Conservation (phyloP, 2,113 vertebrate species). For the Scomber japonicus region DNA sequence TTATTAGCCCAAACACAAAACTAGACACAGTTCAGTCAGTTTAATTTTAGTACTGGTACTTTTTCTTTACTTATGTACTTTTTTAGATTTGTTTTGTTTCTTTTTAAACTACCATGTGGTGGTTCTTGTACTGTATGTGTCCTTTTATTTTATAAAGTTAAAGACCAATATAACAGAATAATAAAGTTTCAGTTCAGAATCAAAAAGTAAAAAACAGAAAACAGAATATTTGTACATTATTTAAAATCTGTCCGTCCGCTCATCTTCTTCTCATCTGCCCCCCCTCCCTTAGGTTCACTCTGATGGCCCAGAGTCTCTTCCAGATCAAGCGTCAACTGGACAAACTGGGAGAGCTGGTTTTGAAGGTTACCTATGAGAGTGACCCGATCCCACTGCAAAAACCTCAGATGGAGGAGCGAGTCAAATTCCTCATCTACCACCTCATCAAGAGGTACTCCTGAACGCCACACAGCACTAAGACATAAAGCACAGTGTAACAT, state of each 20-base stretch:
- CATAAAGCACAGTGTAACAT: background rate
- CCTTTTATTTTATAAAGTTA: too few relatives aligned
- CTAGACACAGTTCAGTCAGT: too few relatives aligned
- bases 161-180: too few relatives aligned
- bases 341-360: conserved; percentile 93
- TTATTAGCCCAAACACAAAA: too few relatives aligned
- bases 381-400: conserved; percentile 94
- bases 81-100: too few relatives aligned
- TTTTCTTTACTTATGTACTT: too few relatives aligned
- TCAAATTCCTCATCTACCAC: conserved; percentile 92
- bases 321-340: conserved; percentile 95
- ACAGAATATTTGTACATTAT: background rate
- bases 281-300: conserved; percentile 88
- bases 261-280: background rate
- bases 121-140: too few relatives aligned
- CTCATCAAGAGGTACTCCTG: conserved; percentile 91
- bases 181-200: too few relatives aligned
- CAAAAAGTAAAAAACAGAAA: too few relatives aligned
- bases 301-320: conserved; percentile 95
- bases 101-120: too few relatives aligned
- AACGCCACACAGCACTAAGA: background rate
- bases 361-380: conserved; percentile 94
- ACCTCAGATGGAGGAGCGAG: conserved; percentile 91
- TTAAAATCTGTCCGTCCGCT: background rate
- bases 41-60: too few relatives aligned